Evolutionary conservation across 2,113 vertebrate genomes (phyloP), one percentile per base, ranked within the genome.

Genomic region (Paralichthys olivaceus): DNA sequence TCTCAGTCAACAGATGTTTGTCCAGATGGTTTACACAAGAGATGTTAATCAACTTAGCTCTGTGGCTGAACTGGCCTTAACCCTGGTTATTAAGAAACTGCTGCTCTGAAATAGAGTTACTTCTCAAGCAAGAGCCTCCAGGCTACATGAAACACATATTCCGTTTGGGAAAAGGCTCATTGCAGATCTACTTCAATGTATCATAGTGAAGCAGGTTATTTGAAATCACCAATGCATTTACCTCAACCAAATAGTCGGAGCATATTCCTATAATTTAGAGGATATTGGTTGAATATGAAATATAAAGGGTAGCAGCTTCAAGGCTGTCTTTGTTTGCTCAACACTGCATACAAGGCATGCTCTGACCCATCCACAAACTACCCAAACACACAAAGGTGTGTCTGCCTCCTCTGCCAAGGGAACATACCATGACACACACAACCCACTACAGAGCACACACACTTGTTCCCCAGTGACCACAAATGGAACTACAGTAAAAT

Each of bases 11-110:
- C 88, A 92, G 88, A 90, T 81, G 84, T 72, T 79, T 28, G 60
- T 78, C 84, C 90, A 89, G 87, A 92, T 89, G 88, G 79, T 91
- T 91, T 88, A 79, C 80, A 84, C 75, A 76, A 83, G 85, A 76
- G 80, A 88, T 80, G 77, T 80, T 87, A 88, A 91, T 90, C 81
- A 89, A 91, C 71, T 90, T 88, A 85, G 81, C 72, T 69, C 56
- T 77, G 2, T 2, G 82, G 66, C 68, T 89, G 81, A 86, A 86
- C 81, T 75, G 77, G 76, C 75, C 73, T 85, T 87, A 79, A 77
- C 83, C 70, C 79, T 77, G 79, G 37, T 67, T 65, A 81, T 57
- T 62, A 72, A 81, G 79, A 79, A 69, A 79, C 84, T 84, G 74
- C 76, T 49, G 79, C 55, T 72, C 45, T 60, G 70, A 83, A 85